A percentile compares a stretch with the other conserved stretches of the same genome.
phyloP scores from a whole-genome alignment of 2,888 invertebrate species.

The Patella depressa region DNA sequence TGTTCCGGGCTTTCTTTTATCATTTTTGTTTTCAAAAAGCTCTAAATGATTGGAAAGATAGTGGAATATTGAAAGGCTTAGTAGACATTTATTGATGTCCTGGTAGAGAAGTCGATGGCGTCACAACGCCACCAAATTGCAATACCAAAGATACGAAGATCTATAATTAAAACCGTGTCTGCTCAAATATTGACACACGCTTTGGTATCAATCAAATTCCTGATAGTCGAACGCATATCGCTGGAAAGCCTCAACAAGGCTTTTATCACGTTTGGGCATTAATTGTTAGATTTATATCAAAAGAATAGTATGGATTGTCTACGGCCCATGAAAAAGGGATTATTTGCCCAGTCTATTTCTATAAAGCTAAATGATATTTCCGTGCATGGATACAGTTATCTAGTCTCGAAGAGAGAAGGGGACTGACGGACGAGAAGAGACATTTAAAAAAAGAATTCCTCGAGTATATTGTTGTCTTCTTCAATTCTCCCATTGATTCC shows the following conservation, averaged over 20 bases:
- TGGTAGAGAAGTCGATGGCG: conserved; percentile 8
- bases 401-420: background rate
- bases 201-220: conserved; percentile 10
- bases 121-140: conserved; percentile 10
- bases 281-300: conserved; percentile 11
- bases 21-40: conserved; percentile 9
- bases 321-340: background rate
- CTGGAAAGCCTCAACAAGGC: conserved; percentile 9
- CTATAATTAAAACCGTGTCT: conserved; percentile 10
- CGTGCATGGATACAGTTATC: background rate
- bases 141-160: conserved; percentile 12
- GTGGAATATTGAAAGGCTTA: conserved; percentile 10
- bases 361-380: conserved; percentile 2
- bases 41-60: conserved; percentile 5
- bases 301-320: conserved; percentile 7
- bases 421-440: too few relatives aligned
- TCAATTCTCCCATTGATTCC: too few relatives aligned
- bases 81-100: conserved; percentile 10
- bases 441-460: too few relatives aligned
- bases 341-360: background rate
- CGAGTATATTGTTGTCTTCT: too few relatives aligned
- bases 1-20: background rate
- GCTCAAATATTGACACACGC: conserved; percentile 10
- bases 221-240: conserved; percentile 7
- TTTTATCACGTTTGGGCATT: conserved; percentile 12